Evolutionary conservation across 2,888 invertebrate species (phyloP).

Genomic region (Hylaea fasciaria): DNA sequence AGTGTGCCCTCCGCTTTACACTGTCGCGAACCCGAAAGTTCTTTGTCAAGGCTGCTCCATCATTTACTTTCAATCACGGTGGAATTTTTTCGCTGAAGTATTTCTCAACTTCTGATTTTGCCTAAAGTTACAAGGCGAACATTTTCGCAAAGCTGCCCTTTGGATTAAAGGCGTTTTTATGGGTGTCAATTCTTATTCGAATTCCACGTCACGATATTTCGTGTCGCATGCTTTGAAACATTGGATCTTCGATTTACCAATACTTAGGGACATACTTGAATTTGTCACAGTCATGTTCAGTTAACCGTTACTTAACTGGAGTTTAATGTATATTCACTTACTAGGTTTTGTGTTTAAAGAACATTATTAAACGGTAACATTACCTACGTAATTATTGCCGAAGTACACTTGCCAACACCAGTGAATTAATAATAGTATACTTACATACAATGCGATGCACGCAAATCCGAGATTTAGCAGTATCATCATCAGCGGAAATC

Average conservation of each 20-base stretch:
- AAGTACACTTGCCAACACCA: not conserved
- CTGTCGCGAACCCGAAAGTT: constrained; percentile 47
- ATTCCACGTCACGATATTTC: not conserved
- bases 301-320: not conserved
- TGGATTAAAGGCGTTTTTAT: constrained; percentile 6
- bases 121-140: constrained; percentile 13
- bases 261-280: too few relatives aligned
- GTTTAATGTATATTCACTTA: not conserved
- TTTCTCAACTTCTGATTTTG: constrained; percentile 19
- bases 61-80: constrained; percentile 44
- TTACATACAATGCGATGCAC: too few relatives aligned
- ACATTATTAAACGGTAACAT: not conserved
- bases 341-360: constrained; percentile 28
- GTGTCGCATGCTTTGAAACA: not conserved
- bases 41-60: constrained; percentile 51
- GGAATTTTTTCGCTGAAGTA: constrained; percentile 24
- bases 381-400: constrained; percentile 3
- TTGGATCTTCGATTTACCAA: too few relatives aligned
- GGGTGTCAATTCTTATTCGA: not conserved
- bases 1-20: constrained; percentile 23
- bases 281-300: too few relatives aligned
- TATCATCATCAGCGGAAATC: too few relatives aligned
- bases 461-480: too few relatives aligned
- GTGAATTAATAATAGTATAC: too few relatives aligned
- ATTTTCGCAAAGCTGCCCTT: constrained; percentile 7